These are phyloP conservation scores for Loris lydekkerianus DNA, from an alignment of 2,797 vertebrate species.

Conservation along the genomic window DNA sequence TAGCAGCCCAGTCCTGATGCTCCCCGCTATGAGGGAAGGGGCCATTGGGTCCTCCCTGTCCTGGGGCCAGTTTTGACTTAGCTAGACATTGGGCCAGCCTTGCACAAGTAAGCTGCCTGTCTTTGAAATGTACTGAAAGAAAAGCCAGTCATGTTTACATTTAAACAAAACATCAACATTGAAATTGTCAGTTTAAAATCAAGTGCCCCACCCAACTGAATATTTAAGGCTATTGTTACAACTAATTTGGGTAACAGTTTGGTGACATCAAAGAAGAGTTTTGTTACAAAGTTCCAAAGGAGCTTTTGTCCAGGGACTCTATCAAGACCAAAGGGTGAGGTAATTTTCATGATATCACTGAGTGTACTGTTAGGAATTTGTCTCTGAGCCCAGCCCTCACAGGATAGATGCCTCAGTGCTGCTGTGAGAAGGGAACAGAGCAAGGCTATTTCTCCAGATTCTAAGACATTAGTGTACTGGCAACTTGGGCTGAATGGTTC, in stretches of 20 bases:
- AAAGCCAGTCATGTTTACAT: neutral
- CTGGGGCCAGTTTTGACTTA: no score
- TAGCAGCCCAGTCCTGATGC: neutral
- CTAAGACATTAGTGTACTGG: neutral
- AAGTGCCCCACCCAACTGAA: neutral
- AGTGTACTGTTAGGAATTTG: neutral
- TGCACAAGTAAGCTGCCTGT: neutral
- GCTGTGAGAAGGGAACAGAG: neutral
- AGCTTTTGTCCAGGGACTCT: neutral
- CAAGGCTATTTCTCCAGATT: neutral
- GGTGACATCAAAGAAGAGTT: neutral
- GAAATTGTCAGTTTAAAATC: conserved; percentile 21
- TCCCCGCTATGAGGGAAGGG: neutral
- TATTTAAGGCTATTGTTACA: neutral
- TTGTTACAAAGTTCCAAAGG: conserved; percentile 3
- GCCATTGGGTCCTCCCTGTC: neutral
- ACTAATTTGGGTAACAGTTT: neutral
- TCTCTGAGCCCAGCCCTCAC: neutral
- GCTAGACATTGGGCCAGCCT: neutral
- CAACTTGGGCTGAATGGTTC: neutral
- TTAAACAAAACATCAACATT: neutral
- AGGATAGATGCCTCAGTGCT: neutral
- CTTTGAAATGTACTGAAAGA: neutral
- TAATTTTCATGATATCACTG: neutral
- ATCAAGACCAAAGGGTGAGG: neutral